A percentile compares a stretch with the other conserved stretches of the same genome.
phyloP scores from a whole-genome alignment of 2,888 invertebrate genomes.

The Xanthorhoe spadicearia region DNA sequence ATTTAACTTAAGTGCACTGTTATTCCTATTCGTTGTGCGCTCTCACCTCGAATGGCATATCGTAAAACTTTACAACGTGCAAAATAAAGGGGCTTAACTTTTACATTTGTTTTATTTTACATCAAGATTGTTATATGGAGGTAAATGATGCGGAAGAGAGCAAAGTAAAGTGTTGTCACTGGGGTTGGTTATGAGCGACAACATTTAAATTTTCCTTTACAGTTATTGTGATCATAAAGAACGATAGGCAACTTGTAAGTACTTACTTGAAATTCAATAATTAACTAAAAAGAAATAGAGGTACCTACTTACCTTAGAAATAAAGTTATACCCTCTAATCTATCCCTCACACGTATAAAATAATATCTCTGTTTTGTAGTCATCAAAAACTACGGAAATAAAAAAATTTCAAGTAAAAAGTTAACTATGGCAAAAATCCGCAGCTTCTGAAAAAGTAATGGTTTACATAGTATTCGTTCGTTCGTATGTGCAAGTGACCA shows the following conservation, averaged over 20 bases:
- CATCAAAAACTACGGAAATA: too few species aligned
- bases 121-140: conserved; percentile 67
- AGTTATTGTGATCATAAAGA: neutral
- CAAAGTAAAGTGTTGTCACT: conserved; percentile 3
- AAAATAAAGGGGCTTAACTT: conserved; percentile 82
- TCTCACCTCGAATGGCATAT: conserved; percentile 65
- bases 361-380: too few species aligned
- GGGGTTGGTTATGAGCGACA: neutral
- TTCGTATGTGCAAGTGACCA: too few species aligned
- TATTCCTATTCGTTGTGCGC: conserved; percentile 23
- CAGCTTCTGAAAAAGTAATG: too few species aligned
- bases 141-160: conserved; percentile 36
- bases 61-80: conserved; percentile 83
- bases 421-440: too few species aligned
- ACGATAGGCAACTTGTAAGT: neutral
- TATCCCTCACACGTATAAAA: too few species aligned
- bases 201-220: neutral
- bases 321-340: too few species aligned
- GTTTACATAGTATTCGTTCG: too few species aligned
- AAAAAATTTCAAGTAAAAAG: too few species aligned
- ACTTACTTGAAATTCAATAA: too few species aligned
- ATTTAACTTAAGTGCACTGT: neutral
- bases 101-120: conserved; percentile 68
- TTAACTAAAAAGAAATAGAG: too few species aligned
- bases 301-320: too few species aligned